A percentile compares a stretch with the other conserved stretches of the same genome.
phyloP scores from a whole-genome alignment of 2,888 invertebrate species.

The Eustalomyia histrio region DNA sequence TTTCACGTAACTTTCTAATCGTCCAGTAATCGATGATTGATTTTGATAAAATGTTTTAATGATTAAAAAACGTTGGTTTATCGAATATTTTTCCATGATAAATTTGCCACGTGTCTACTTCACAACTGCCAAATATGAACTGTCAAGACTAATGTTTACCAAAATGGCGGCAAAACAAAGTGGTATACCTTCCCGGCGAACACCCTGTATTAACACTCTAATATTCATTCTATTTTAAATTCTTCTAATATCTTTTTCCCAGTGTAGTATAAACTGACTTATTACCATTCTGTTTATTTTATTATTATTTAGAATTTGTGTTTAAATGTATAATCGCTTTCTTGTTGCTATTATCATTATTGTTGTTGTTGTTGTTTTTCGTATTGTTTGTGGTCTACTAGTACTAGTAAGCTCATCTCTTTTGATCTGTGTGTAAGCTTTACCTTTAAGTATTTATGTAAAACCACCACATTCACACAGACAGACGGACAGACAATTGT shows the following conservation, averaged over 20 bases:
- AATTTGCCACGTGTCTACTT: no score
- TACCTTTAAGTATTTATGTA: conserved; percentile 54
- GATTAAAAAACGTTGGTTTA: no score
- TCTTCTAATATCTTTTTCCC: not conserved
- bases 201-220: no score
- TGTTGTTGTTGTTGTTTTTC: conserved; percentile 26
- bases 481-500: conserved; percentile 21
- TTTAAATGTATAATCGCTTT: conserved; percentile 59
- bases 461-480: conserved; percentile 39
- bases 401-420: conserved; percentile 52
- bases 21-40: no score
- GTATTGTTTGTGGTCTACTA: conserved; percentile 51
- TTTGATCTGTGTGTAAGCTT: conserved; percentile 61
- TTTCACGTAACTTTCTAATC: no score
- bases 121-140: no score
- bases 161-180: no score
- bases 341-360: conserved; percentile 33
- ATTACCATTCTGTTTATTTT: conserved; percentile 49
- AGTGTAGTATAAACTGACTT: conserved; percentile 43
- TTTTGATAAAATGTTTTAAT: no score
- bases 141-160: no score
- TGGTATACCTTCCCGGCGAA: no score
- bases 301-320: conserved; percentile 43
- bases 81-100: no score
- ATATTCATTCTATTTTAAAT: no score